phyloP scores from a whole-genome alignment of 2,113 vertebrate species.

The Gorsachius goisagi region DNA sequence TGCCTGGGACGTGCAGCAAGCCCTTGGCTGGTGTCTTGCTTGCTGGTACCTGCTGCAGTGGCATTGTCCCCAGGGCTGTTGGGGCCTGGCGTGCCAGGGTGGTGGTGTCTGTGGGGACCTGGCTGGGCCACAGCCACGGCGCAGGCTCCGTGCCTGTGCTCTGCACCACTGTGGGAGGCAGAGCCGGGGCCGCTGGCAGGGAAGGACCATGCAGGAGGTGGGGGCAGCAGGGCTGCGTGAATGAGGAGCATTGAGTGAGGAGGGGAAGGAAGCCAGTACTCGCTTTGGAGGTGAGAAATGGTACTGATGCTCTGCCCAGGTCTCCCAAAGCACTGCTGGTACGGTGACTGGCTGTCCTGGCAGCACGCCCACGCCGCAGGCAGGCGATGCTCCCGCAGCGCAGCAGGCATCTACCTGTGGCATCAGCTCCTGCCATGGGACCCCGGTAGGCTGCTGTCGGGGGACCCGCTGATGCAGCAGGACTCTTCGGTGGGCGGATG shows the following conservation, averaged over 20 bases:
- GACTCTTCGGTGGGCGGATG: no score
- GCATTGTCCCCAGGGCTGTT: accelerated
- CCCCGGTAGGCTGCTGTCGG: accelerated
- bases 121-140: no score
- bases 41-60: accelerated
- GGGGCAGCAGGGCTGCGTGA: not conserved
- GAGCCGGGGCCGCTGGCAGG: not conserved
- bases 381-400: not conserved
- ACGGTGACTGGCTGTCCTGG: accelerated
- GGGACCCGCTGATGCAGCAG: not conserved
- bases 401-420: not conserved
- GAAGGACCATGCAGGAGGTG: accelerated
- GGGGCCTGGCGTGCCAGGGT: accelerated
- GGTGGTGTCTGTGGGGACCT: not conserved
- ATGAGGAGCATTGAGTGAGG: not conserved
- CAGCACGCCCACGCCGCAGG: accelerated
- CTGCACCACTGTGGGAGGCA: accelerated
- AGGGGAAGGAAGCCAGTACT: not conserved
- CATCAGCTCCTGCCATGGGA: no score
- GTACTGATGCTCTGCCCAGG: not conserved
- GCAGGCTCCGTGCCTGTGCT: accelerated
- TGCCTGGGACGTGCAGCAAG: accelerated
- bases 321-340: not conserved
- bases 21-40: not conserved
- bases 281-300: not conserved